Conservation (phyloP, 1,140 invertebrate species). For the Ctenoplectra terminalis region DNA sequence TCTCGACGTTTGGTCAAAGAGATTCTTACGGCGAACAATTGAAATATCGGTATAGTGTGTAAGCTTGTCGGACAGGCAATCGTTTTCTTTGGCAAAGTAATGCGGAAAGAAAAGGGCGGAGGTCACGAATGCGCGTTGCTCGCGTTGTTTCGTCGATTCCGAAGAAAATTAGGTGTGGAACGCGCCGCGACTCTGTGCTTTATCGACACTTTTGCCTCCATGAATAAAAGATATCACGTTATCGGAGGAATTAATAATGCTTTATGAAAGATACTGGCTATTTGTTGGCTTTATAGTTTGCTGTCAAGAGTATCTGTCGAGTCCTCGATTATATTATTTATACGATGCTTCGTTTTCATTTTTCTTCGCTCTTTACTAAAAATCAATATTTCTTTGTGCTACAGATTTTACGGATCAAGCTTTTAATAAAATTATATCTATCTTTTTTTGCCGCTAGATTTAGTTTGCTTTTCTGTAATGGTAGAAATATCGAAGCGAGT, state of each 20-base stretch:
- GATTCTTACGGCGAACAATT: not conserved
- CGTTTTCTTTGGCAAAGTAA: not conserved
- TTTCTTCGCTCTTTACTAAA: not conserved
- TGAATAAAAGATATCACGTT: constrained; percentile 46
- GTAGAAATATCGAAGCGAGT: not conserved
- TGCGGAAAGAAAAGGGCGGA: not conserved
- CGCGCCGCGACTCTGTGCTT: constrained; percentile 16
- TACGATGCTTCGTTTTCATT: not conserved
- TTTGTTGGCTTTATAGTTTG: constrained; percentile 23
- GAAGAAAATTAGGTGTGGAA: constrained; percentile 30
- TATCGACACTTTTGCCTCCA: constrained; percentile 31
- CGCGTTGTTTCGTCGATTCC: constrained; percentile 37
- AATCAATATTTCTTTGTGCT: not conserved
- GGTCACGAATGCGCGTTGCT: constrained; percentile 5
- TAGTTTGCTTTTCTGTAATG: too few relatives aligned
- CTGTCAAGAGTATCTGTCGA: not conserved
- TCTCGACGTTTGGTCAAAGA: not conserved
- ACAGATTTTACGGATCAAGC: not conserved
- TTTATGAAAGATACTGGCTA: constrained; percentile 22
- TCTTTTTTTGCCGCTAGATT: not conserved
- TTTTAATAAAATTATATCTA: too few relatives aligned
- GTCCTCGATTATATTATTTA: not conserved
- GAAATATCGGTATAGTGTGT: not conserved
- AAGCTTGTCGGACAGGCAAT: not conserved
- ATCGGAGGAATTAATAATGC: constrained; percentile 35